Evolutionary conservation across 2,888 invertebrate genomes (phyloP).

Genomic region (Aromia moschata): DNA sequence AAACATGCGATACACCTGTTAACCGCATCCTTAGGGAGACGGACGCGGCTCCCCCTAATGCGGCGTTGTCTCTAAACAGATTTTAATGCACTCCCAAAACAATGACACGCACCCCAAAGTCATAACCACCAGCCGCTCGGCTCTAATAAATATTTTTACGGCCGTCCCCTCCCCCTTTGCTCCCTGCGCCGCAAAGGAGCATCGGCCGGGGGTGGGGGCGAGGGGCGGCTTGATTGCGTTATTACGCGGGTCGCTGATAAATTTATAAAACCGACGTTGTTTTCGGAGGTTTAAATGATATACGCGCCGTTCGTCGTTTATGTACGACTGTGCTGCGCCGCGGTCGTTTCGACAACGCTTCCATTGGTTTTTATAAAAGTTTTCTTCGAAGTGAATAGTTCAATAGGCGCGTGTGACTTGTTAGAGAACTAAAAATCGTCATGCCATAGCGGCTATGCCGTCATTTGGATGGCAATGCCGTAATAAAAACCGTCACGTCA

Average conservation of each 20-base stretch:
- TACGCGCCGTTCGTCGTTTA: constrained; percentile 7
- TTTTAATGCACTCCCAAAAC: constrained; percentile 66
- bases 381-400: neutral
- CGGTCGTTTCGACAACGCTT: neutral
- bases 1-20: constrained; percentile 64
- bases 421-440: too few relatives aligned
- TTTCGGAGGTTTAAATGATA: constrained; percentile 11
- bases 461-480: too few relatives aligned
- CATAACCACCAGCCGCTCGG: constrained; percentile 53
- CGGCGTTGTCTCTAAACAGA: constrained; percentile 64
- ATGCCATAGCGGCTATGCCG: too few relatives aligned
- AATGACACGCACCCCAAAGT: constrained; percentile 58
- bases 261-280: constrained; percentile 35
- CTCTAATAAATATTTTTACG: constrained; percentile 57
- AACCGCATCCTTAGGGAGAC: constrained; percentile 59
- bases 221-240: constrained; percentile 33
- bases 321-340: neutral
- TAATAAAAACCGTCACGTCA: too few relatives aligned
- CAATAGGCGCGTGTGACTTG: neutral
- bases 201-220: constrained; percentile 16
- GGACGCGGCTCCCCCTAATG: constrained; percentile 55
- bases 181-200: constrained; percentile 14
- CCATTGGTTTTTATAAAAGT: too few relatives aligned
- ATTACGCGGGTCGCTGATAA: constrained; percentile 41
- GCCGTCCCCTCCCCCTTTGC: constrained; percentile 30